These are phyloP conservation scores for Myotis davidii DNA, from an alignment of 2,113 vertebrate genomes.

Conservation along the genomic window DNA sequence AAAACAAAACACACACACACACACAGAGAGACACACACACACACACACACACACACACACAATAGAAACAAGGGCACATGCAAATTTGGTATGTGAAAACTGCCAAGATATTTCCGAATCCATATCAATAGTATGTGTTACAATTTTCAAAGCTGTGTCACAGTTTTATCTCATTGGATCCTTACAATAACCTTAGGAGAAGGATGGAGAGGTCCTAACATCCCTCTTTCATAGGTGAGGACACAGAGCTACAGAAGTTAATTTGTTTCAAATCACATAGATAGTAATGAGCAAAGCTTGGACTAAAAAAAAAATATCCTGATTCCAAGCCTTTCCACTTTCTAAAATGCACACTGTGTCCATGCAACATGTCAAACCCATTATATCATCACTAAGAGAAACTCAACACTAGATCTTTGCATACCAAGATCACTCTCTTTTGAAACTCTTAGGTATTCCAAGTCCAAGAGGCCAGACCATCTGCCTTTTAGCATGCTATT, in stretches of 20 bases:
- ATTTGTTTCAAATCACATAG: constrained; percentile 20
- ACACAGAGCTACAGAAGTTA: background rate
- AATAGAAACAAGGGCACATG: background rate
- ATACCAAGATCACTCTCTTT: background rate
- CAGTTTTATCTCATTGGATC: background rate
- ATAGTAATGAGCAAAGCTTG: background rate
- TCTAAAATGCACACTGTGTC: constrained; percentile 18
- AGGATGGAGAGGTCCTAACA: background rate
- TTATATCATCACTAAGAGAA: background rate
- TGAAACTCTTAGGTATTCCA: background rate
- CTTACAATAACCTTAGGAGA: background rate
- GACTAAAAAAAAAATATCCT: constrained; percentile 38
- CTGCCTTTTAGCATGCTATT: background rate
- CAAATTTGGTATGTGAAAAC: constrained; percentile 2
- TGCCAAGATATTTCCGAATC: constrained; percentile 7
- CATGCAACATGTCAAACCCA: background rate
- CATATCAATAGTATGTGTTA: background rate
- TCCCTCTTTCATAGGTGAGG: background rate
- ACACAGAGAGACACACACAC: too few species aligned
- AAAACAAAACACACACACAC: background rate
- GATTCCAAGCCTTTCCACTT: background rate
- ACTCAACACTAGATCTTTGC: background rate
- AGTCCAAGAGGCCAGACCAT: background rate
- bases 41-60: too few species aligned
- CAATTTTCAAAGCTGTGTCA: background rate